Percentiles rank a stretch among this genome's conserved stretches.
Conservation (phyloP, 1,140 invertebrate species). For the Diabrotica virgifera region DNA sequence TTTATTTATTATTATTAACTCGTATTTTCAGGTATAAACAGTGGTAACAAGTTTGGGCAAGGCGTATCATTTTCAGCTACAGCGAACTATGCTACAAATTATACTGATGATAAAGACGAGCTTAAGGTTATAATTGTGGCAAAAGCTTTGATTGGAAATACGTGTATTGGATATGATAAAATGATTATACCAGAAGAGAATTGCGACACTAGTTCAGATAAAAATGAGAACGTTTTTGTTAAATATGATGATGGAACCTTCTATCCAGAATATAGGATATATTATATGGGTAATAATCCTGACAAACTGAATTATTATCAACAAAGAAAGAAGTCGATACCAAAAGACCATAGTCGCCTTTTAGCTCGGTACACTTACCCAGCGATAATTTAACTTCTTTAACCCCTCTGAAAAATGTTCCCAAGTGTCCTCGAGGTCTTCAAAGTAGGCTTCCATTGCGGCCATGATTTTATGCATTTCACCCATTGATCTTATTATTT, state of each 20-base stretch:
- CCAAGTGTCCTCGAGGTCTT: too few species aligned
- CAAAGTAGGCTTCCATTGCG: too few species aligned
- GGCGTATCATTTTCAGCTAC: slow-evolving; percentile 29
- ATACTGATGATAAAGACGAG: slow-evolving; percentile 11
- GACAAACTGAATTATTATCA: too few species aligned
- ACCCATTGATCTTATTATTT: too few species aligned
- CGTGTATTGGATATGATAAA: slow-evolving; percentile 11
- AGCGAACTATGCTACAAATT: slow-evolving; percentile 29
- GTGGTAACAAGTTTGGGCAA: slow-evolving; percentile 28
- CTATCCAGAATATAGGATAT: slow-evolving; percentile 28
- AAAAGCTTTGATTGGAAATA: slow-evolving; percentile 25
- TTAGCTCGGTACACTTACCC: too few species aligned
- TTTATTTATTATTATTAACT: too few species aligned
- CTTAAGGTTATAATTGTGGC: slow-evolving; percentile 28
- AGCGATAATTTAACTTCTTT: too few species aligned
- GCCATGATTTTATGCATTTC: too few species aligned
- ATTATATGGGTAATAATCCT: too few species aligned
- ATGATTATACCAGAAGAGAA: slow-evolving; percentile 20
- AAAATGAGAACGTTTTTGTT: slow-evolving; percentile 27
- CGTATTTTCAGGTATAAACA: slow-evolving; percentile 10
- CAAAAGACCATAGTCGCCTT: too few species aligned
- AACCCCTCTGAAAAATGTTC: too few species aligned
- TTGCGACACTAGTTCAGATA: slow-evolving; percentile 29
- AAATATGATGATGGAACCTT: slow-evolving; percentile 36
- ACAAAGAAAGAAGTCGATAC: too few species aligned